A percentile compares a stretch with the other conserved stretches of the same genome.
Evolutionary conservation across 2,888 invertebrate species (phyloP).

Genomic region (Oxyscelio sp.): DNA sequence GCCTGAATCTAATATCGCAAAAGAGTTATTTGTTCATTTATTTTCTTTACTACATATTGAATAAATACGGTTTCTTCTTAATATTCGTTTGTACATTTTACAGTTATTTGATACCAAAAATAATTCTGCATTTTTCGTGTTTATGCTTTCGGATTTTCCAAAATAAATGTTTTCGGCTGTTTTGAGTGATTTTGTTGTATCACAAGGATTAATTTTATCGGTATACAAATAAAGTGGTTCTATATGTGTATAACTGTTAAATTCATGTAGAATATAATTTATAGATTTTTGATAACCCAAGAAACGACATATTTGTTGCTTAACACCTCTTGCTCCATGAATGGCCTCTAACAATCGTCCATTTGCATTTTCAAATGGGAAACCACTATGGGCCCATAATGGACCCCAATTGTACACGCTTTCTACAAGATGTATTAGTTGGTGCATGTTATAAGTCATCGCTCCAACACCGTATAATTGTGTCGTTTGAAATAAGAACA

Average conservation of each 20-base stretch:
- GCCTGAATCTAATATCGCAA: neutral
- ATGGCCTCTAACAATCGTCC: neutral
- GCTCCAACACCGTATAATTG: slow-evolving; percentile 1
- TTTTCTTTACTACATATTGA: neutral
- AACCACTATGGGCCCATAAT: slow-evolving; percentile 5
- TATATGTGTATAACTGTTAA: too few relatives aligned
- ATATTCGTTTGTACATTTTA: slow-evolving; percentile 5
- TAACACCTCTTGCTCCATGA: slow-evolving; percentile 23
- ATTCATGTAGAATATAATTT: neutral
- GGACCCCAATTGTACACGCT: slow-evolving; percentile 24
- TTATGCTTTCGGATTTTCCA: neutral
- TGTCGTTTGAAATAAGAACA: neutral
- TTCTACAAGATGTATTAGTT: slow-evolving; percentile 17
- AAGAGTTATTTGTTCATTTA: slow-evolving; percentile 5
- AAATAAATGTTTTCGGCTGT: neutral
- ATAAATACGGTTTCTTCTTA: neutral
- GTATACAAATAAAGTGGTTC: too few relatives aligned
- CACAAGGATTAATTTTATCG: too few relatives aligned
- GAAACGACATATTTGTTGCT: slow-evolving; percentile 9
- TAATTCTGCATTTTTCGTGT: neutral
- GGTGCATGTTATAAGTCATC: slow-evolving; percentile 54
- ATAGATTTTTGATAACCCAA: neutral
- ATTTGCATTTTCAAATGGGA: too few relatives aligned
- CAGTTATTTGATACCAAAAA: neutral
- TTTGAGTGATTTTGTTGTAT: neutral